Base-by-base conservation (phyloP, 2,888 invertebrate genomes). In the Plutella xylostella region DNA sequence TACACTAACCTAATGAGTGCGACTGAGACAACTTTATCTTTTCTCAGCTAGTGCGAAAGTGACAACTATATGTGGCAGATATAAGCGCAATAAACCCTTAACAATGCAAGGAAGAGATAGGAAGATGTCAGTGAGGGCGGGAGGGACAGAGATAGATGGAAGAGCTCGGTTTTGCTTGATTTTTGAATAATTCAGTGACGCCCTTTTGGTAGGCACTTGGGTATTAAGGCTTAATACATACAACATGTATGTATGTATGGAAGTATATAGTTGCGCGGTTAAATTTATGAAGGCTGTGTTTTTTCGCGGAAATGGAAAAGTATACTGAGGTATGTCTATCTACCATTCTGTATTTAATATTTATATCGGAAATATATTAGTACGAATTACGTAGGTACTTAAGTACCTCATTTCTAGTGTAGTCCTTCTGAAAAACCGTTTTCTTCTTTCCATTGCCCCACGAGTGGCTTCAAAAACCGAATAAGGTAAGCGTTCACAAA, bases 1-100 rank as follows among this genome's bases (percentile, higher is more conserved):
- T 62, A 71, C 21, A 42, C 78, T 82, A 83, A 83, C 80, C 80
- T 82, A 82, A 83, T 83, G 79, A 82, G 77, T 72, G 72, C 55
- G 64, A 80, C 56, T 51, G 73, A 63, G 73, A 78, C 58, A 51
- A 50, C 51, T 45, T 51, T 57, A 75, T 50, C 52, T 49, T 14
- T 3, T 1, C 0, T n/a, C 25, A 21, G 1, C 47, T n/a, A n/a
- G 51, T 4, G 43, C 9, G 44, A 43, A 60, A 77, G 38, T 43
- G 73, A 69, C 62, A 47, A 73, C 66, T 51, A 46, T 71, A n/a
- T n/a, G 72, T 67, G 79, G 78, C 80, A 70, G 76, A 48, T 74
- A 75, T 80, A 83, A 79, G 82, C 79, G 80, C 82, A 82, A 76
- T 69, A 66, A 61, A 62, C 60, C 58, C 66, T 52, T 66, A 69